Evolutionary conservation across 2,888 invertebrate genomes (phyloP), one percentile per base, ranked within the genome.

Genomic region (Ophion ventricosus): DNA sequence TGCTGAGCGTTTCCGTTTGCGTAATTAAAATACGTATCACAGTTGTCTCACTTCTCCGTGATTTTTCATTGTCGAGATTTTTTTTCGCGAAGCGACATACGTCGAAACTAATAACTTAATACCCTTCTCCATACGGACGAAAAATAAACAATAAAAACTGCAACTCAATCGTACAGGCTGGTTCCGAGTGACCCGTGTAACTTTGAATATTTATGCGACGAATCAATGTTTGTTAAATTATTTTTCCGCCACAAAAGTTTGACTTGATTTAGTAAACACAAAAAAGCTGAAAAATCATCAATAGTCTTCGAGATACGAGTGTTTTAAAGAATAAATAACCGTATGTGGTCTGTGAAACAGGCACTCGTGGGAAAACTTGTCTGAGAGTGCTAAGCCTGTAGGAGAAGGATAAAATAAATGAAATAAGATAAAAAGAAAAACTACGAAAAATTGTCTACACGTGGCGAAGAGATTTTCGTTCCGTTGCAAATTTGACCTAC

Each of bases 21-120:
- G 8, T 11, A 54, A 79, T 17, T 61, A 75, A 70, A 35, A 66
- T 43, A 75, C 70, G 54, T 79, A 82, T 82, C 77, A 82, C 84
- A 84, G 78, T 35, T 61, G 25, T 79, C 57, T 72, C 69, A 75
- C 78, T 74, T 20, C 72, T 73, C 49, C 67, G 17, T 25, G 17
- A 5, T 43, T 57, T 20, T 35, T 25, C 57, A 54, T 56, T 67
- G 29, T n/a, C 25, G n/a, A 40, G 40, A 40, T 69, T 20, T 40
- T 20, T 40, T 63, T 1, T 69, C 35, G 69, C 17, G 66, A 61
- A 54, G 49, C 63, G 79, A 64, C 43, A 57, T 14, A 64, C 64
- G 64, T 29, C 79, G 64, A 57, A 26, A 66, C 26, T 73, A 64
- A 70, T 17, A 25, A 67, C 59, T 2, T 49, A 26, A 56, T 29